Percentiles rank a stretch among this genome's conserved stretches.
Conservation (phyloP, 2,888 invertebrate species). For the Drosophila cyrtoloma region DNA sequence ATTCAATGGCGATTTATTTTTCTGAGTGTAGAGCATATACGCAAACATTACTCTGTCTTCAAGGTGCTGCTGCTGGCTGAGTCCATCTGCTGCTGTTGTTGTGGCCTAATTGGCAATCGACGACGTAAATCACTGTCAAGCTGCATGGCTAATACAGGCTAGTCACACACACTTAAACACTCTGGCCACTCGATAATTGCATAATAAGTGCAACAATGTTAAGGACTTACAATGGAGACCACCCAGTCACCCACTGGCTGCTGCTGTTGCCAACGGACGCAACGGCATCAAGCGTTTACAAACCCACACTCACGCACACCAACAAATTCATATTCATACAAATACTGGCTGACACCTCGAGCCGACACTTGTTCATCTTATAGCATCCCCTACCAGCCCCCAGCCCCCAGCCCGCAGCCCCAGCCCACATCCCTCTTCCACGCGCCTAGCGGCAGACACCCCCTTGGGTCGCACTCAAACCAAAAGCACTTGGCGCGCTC, state of each 20-base stretch:
- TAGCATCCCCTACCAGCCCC: neutral
- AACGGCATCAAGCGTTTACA: constrained; percentile 22
- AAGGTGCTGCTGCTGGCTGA: constrained; percentile 49
- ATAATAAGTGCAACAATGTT: constrained; percentile 81
- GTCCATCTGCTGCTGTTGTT: constrained; percentile 23
- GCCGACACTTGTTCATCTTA: constrained; percentile 44
- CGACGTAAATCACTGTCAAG: constrained; percentile 80
- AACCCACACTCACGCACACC: constrained; percentile 29
- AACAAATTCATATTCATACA: constrained; percentile 57
- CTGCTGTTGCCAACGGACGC: neutral
- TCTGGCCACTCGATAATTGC: constrained; percentile 78
- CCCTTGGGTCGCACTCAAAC: constrained; percentile 58
- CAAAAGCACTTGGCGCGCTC: constrained; percentile 74
- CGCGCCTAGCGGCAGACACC: neutral
- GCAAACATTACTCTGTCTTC: constrained; percentile 62
- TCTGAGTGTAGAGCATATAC: constrained; percentile 6
- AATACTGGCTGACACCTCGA: constrained; percentile 69
- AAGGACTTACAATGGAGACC: constrained; percentile 49
- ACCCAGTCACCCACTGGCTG: neutral
- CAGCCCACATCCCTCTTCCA: neutral
- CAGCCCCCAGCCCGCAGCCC: neutral
- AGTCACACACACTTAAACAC: constrained; percentile 39
- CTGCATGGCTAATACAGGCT: constrained; percentile 40
- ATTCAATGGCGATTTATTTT: neutral
- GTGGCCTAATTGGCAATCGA: constrained; percentile 77